phyloP scores from a whole-genome alignment of 2,113 vertebrate species.

The Nymphicus hollandicus region DNA sequence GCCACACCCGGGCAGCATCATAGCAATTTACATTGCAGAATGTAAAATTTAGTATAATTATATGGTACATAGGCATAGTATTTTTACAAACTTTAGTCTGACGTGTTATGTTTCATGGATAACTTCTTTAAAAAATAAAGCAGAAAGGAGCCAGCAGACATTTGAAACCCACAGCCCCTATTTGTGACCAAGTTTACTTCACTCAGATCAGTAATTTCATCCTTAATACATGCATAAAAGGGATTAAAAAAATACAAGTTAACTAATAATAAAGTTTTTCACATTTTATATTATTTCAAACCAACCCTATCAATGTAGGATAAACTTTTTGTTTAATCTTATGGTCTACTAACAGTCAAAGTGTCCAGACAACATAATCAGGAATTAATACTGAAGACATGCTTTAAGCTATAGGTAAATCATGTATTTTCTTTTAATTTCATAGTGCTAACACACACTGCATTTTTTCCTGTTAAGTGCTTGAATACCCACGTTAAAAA shows the following conservation, averaged over 20 bases:
- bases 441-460: neutral
- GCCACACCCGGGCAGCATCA: neutral
- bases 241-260: neutral
- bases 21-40: neutral
- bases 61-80: rapidly evolving
- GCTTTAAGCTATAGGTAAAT: neutral
- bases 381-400: neutral
- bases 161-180: neutral
- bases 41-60: neutral
- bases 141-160: neutral
- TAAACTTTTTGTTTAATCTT: neutral
- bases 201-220: neutral
- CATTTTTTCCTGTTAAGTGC: neutral
- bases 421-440: neutral
- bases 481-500: neutral
- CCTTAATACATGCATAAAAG: neutral
- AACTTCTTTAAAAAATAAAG: neutral
- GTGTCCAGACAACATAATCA: neutral
- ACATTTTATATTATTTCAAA: neutral
- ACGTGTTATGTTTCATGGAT: neutral
- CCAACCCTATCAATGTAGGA: neutral
- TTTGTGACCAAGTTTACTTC: neutral
- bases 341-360: neutral
- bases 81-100: neutral
- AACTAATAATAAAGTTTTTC: neutral